These are phyloP conservation scores for Gobionotothen gibberifrons DNA, from an alignment of 2,797 vertebrate species.

Conservation along the genomic window DNA sequence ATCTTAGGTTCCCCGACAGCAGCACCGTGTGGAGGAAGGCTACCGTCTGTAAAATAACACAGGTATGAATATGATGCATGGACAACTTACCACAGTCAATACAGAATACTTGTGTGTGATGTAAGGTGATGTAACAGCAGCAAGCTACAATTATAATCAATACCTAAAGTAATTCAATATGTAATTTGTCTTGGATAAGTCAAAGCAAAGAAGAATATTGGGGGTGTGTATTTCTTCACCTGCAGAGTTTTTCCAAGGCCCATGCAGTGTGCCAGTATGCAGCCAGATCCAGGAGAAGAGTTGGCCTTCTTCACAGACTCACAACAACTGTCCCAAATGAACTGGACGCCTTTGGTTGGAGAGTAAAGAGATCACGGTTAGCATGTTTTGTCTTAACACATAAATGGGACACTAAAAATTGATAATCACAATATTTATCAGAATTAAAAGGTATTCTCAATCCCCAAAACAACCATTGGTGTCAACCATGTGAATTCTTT, in stretches of 20 bases:
- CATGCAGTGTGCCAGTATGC: constrained; percentile 98
- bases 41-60: constrained; percentile 87
- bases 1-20: constrained; percentile 87
- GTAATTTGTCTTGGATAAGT: not conserved
- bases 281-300: constrained; percentile 92
- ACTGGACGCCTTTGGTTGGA: constrained; percentile 89
- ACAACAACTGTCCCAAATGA: constrained; percentile 98
- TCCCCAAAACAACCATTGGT: no score
- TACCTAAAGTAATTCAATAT: not conserved
- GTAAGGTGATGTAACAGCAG: not conserved
- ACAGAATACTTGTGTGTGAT: not conserved
- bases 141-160: not conserved
- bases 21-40: constrained; percentile 95
- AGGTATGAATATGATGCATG: not conserved
- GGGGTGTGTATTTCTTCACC: constrained; percentile 75
- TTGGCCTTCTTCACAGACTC: constrained; percentile 95
- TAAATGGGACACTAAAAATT: not conserved
- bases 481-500: no score
- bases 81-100: not conserved
- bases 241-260: constrained; percentile 97
- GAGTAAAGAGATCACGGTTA: not conserved
- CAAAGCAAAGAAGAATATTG: not conserved
- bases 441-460: not conserved
- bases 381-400: not conserved
- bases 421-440: not conserved